Evolutionary conservation across 2,797 vertebrate genomes (phyloP), one percentile per base, ranked within the genome.

Genomic region (Carduelis carduelis): DNA sequence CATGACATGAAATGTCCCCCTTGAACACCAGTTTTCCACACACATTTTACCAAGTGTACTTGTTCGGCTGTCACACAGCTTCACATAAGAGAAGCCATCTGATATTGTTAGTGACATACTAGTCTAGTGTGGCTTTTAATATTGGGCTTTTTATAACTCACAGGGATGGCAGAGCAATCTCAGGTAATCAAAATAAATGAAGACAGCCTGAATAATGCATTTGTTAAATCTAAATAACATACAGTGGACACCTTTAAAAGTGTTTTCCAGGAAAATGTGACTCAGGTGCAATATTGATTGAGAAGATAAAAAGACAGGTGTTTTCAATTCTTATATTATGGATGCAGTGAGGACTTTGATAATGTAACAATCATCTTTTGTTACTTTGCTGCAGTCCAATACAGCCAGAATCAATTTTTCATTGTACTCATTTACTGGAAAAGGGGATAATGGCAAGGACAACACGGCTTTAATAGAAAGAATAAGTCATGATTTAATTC

Each of bases 111-210:
- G 95, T 92, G 93, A 97, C 95, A 93, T 56, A 87, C 90, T 78
- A 79, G 76, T 93, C 87, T 88, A 75, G 83, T 46, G 74, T 30
- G n/a, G 87, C 90, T 87, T 96, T 97, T 97, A 95, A 95, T 96
- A 95, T 95, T 91, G 97, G 94, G 93, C 95, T 96, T 96, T 97
- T 94, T 97, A 91, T 94, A 93, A 97, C 94, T 96, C 95, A 77
- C 91, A 69, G 74, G 72, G 94, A 92, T 83, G 65, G 96, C 93
- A 96, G 93, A 94, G 94, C 89, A 97, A 89, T 86, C 93, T 95
- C 87, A 68, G 86, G 94, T 95, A 95, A 97, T 97, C 96, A 96
- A 97, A 98, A 96, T 93, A 96, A 95, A 97, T 91, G 94, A 96
- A 97, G 96, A 95, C 83, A 94, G 75, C 63, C 89, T 89, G 81